Percentiles rank a stretch among this genome's conserved stretches.
These are phyloP conservation scores for Oreochromis mossambicus DNA, from an alignment of 2,797 vertebrate species.

Conservation along the genomic window DNA sequence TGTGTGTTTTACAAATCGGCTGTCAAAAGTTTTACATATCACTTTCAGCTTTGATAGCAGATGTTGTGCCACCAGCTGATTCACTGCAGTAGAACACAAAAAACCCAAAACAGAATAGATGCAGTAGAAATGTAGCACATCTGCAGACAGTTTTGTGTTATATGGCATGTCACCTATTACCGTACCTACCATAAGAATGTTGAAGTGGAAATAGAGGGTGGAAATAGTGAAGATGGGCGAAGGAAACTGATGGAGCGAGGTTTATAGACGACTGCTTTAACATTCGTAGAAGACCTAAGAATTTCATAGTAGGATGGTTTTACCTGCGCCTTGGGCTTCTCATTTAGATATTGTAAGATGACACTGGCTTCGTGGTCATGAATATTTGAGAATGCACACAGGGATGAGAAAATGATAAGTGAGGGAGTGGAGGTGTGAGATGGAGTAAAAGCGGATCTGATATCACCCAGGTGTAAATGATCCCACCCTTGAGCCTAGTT, in stretches of 20 bases:
- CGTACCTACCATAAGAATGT: not conserved
- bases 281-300: conserved; percentile 39
- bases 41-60: conserved; percentile 21
- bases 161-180: not conserved
- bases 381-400: conserved; percentile 64
- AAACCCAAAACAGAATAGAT: not conserved
- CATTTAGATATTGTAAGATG: conserved; percentile 64
- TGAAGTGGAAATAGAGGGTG: conserved; percentile 22
- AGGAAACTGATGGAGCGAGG: conserved; percentile 21
- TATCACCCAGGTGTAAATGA: conserved; percentile 54
- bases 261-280: conserved; percentile 55
- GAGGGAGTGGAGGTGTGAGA: conserved; percentile 35
- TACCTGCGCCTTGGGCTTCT: conserved; percentile 50
- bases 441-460: conserved; percentile 24
- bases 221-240: not conserved
- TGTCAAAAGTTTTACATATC: conserved; percentile 29
- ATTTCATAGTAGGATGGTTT: conserved; percentile 66
- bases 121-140: not conserved
- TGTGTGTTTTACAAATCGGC: conserved; percentile 37
- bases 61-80: conserved; percentile 9
- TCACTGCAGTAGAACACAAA: not conserved
- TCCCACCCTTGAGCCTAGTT: conserved; percentile 30
- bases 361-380: conserved; percentile 59
- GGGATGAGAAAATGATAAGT: conserved; percentile 38
- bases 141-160: not conserved